Evolutionary conservation across 2,888 invertebrate genomes (phyloP).

Genomic region (Drosophila neonasuta): DNA sequence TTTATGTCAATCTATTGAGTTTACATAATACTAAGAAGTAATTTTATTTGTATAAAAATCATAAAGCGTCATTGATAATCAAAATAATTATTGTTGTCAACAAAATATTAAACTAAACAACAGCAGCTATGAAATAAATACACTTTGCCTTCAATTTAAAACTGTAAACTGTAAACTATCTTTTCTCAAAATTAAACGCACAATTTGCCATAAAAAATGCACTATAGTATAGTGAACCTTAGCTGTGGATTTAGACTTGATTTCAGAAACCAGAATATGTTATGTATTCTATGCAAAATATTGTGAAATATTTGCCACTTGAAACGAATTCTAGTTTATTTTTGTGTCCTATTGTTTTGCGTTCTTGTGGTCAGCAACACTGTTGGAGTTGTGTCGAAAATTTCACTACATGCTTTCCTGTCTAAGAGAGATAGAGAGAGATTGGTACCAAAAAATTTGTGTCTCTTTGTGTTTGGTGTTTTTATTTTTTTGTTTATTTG

Average conservation of each 20-base stretch:
- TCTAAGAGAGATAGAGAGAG: neutral
- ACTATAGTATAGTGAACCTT: neutral
- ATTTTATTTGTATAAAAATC: too few relatives aligned
- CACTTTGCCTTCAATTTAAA: too few relatives aligned
- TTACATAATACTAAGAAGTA: too few relatives aligned
- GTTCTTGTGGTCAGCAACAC: constrained; percentile 18
- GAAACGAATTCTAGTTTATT: neutral
- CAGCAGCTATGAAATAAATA: too few relatives aligned
- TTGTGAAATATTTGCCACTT: constrained; percentile 11
- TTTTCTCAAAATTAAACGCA: neutral
- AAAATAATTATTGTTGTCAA: too few relatives aligned
- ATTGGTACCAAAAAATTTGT: constrained; percentile 17
- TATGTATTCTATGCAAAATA: neutral
- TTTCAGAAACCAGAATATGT: neutral
- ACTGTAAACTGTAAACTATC: too few relatives aligned
- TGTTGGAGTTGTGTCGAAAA: constrained; percentile 14
- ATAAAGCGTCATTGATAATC: too few relatives aligned
- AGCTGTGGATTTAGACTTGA: neutral
- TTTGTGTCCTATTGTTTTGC: neutral
- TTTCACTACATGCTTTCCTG: constrained; percentile 16
- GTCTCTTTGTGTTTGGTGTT: constrained; percentile 28
- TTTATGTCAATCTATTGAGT: too few relatives aligned
- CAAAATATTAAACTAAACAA: too few relatives aligned
- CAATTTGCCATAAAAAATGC: neutral
- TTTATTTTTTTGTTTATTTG: constrained; percentile 34